Evolutionary conservation across 2,888 invertebrate genomes (phyloP).

Genomic region (Zygogramma bicolorata): DNA sequence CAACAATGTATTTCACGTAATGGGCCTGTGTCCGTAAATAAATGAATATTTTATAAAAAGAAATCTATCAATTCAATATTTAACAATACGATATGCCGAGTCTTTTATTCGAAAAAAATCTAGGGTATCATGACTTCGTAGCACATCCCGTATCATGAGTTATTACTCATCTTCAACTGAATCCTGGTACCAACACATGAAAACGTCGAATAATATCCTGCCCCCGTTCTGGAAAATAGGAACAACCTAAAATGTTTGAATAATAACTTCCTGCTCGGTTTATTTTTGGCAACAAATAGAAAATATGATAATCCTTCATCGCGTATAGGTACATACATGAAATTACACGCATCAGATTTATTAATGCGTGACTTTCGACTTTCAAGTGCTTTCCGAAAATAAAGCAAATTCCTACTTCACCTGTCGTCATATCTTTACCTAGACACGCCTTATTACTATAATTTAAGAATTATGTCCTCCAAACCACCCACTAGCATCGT

Average conservation of each 20-base stretch:
- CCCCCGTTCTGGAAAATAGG: not conserved
- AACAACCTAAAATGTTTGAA: not conserved
- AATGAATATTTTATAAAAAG: no score
- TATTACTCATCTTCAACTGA: no score
- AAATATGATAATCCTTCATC: constrained; percentile 37
- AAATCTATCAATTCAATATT: no score
- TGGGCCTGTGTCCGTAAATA: no score
- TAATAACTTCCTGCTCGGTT: constrained; percentile 8
- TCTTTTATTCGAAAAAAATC: no score
- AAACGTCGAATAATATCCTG: not conserved
- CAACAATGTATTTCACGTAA: no score
- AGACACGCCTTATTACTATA: constrained; percentile 31
- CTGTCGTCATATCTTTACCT: constrained; percentile 30
- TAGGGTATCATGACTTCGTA: no score
- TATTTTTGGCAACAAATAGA: constrained; percentile 31
- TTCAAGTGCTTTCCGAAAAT: constrained; percentile 33
- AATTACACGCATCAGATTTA: constrained; percentile 31
- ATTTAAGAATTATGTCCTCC: constrained; percentile 30
- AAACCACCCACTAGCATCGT: constrained; percentile 29
- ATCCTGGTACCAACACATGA: no score
- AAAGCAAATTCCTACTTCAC: constrained; percentile 26
- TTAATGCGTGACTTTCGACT: constrained; percentile 34
- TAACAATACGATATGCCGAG: no score
- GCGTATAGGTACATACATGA: not conserved
- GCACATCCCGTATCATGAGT: no score